Base-by-base conservation (phyloP, 37 sponge, comb jelly and placozoan species). In the Geodia barretti region DNA sequence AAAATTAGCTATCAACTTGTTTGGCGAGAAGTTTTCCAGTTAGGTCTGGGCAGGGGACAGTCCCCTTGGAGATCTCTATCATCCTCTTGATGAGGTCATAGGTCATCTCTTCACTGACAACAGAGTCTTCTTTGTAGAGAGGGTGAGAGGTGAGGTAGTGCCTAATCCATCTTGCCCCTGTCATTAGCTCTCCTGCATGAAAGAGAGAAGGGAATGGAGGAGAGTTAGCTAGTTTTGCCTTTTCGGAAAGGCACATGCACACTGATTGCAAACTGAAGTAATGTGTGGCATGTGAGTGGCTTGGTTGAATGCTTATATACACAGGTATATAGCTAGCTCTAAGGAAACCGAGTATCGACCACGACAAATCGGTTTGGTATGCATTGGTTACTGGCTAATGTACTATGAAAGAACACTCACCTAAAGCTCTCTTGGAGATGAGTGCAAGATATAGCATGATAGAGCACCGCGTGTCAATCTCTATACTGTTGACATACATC, bases 51-150 rank as follows among this genome's bases (percentile, higher is more conserved):
- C 90, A 89, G 0, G 87, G 60, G 3, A 31, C 39, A 30, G 25
- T 21, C 0, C 87, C 89, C 7, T 82, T 54, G n/a, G 83, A 73
- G 35, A 96, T 80, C 14, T 74, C 60, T 23, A 78, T 62, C 41
- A 81, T 68, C 0, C 39, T 20, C 19, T 24, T 33, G 47, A 91
- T 29, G 31, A 96, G 79, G 69, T 96, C 97, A 75, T 91, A 96
- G 35, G 77, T 84, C 33, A 96, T 85, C 39, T 47, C 41, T n/a
- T 98, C 98, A 31, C 76, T 91, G 9, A 98, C 90, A 14, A 91
- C 94, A 74, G 98, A 98, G 77, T 98, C 98, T 33, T 92, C 75
- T 38, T 93, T 91, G 81, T 98, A 98, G 76, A 86, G 79, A 19
- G 92, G 96, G 70, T 98, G 98, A 3, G 73, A 70, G 23, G 39